A percentile compares a stretch with the other conserved stretches of the same genome.
phyloP scores from a whole-genome alignment of 1,140 invertebrate genomes.

The Pemphigus obesinymphae region DNA sequence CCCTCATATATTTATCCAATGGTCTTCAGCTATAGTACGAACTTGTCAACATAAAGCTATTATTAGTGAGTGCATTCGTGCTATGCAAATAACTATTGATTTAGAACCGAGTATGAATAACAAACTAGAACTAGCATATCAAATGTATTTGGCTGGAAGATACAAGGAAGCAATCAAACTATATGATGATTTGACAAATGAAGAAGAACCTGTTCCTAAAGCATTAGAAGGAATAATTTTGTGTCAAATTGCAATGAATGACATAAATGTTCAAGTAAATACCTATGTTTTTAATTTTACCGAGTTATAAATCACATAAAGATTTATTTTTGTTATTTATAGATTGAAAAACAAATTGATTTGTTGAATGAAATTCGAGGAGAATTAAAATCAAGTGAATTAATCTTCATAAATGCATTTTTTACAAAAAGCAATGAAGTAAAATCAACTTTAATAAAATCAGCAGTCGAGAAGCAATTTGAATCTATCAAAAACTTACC shows the following conservation, averaged over 20 bases:
- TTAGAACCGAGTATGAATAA: conserved; percentile 65
- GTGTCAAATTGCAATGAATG: conserved; percentile 54
- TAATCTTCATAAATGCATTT: conserved; percentile 67
- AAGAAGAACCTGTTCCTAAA: conserved; percentile 74
- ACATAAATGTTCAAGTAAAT: conserved; percentile 20
- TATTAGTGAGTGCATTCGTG: conserved; percentile 60
- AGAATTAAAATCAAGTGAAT: conserved; percentile 51
- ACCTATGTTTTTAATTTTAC: background rate
- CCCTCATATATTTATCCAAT: conserved; percentile 63
- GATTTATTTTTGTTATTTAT: conserved; percentile 48
- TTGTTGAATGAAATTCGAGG: conserved; percentile 73
- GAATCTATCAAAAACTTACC: conserved; percentile 58
- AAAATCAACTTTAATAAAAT: conserved; percentile 62
- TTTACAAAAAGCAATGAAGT: conserved; percentile 58
- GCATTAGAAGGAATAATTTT: conserved; percentile 75
- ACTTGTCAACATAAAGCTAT: conserved; percentile 67
- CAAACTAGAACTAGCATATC: conserved; percentile 74
- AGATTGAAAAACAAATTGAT: conserved; percentile 79
- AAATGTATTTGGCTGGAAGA: conserved; percentile 67
- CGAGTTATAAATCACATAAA: background rate
- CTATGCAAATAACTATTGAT: conserved; percentile 66
- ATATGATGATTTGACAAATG: conserved; percentile 73
- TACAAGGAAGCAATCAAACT: conserved; percentile 71
- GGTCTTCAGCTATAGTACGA: conserved; percentile 66
- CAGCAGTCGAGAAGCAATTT: conserved; percentile 67